Percentiles rank a stretch among this genome's conserved stretches.
These are phyloP conservation scores for Ernsta delagoae DNA, from an alignment of 2,888 invertebrate species.

Conservation along the genomic window DNA sequence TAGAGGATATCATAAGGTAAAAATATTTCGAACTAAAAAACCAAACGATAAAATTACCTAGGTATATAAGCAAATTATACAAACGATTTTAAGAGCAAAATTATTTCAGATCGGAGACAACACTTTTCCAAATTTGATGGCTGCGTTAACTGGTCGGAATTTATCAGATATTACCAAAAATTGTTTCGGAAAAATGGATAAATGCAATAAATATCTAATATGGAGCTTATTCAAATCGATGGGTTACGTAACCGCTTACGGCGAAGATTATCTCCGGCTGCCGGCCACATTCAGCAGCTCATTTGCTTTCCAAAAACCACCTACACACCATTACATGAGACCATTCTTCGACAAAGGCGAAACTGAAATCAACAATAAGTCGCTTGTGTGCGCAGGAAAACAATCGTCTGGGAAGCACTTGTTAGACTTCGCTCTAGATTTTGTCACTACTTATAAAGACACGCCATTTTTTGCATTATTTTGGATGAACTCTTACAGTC, in stretches of 20 bases:
- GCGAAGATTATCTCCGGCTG: conserved; percentile 88
- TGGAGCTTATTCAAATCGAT: conserved; percentile 90
- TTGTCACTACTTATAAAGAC: conserved; percentile 86
- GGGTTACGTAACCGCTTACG: conserved; percentile 92
- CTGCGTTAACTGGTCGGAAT: conserved; percentile 89
- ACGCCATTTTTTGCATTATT: conserved; percentile 90
- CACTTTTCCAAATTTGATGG: conserved; percentile 95
- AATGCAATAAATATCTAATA: conserved; percentile 89
- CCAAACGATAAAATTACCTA: not conserved
- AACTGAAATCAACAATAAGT: conserved; percentile 74
- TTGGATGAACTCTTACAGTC: conserved; percentile 92
- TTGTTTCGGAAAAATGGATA: conserved; percentile 75
- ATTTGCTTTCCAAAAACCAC: conserved; percentile 88
- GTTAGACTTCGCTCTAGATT: conserved; percentile 88
- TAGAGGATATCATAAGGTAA: conserved; percentile 89
- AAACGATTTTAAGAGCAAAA: not conserved
- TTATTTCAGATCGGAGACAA: conserved; percentile 90
- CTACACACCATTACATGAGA: conserved; percentile 93
- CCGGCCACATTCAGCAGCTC: conserved; percentile 88
- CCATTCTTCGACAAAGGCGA: conserved; percentile 90
- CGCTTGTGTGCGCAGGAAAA: conserved; percentile 75
- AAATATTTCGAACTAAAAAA: not conserved
- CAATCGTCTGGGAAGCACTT: conserved; percentile 88
- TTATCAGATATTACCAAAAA: conserved; percentile 80
- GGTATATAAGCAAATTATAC: not conserved